A percentile compares a stretch with the other conserved stretches of the same genome.
These are phyloP conservation scores for Bombyx mandarina DNA, from an alignment of 1,140 invertebrate genomes.

Conservation along the genomic window DNA sequence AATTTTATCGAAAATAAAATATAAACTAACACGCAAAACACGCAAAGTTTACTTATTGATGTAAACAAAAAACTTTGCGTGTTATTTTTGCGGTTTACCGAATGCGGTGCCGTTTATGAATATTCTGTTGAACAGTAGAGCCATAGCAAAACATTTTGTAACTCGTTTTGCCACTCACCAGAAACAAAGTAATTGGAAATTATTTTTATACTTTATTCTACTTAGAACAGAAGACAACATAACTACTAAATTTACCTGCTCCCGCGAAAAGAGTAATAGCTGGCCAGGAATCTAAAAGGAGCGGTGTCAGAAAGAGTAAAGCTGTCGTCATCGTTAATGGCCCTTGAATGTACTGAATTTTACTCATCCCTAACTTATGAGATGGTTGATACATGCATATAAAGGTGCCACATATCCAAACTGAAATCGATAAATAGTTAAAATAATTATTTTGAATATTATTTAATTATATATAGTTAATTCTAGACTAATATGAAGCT, in stretches of 20 bases:
- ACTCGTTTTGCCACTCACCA: no score
- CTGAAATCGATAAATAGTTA: constrained; percentile 27
- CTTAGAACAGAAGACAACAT: background rate
- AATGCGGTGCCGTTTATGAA: no score
- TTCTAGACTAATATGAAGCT: no score
- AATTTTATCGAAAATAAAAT: background rate
- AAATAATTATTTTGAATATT: no score
- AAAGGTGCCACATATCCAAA: constrained; percentile 48
- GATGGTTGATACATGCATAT: constrained; percentile 59
- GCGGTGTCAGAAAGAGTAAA: constrained; percentile 52
- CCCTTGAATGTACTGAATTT: constrained; percentile 37
- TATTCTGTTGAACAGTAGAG: no score
- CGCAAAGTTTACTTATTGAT: no score
- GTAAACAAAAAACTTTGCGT: no score
- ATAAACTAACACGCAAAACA: no score
- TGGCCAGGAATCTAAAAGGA: constrained; percentile 65
- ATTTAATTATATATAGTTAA: no score
- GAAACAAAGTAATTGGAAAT: no score
- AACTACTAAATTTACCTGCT: constrained; percentile 39
- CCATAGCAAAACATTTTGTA: no score
- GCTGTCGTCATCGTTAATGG: constrained; percentile 44
- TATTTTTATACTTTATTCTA: background rate
- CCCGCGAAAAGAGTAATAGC: constrained; percentile 63
- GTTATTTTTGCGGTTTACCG: no score
- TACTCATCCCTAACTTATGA: constrained; percentile 39